These are phyloP conservation scores for Antidorcas marsupialis DNA, from an alignment of 2,113 vertebrate genomes.

Conservation along the genomic window DNA sequence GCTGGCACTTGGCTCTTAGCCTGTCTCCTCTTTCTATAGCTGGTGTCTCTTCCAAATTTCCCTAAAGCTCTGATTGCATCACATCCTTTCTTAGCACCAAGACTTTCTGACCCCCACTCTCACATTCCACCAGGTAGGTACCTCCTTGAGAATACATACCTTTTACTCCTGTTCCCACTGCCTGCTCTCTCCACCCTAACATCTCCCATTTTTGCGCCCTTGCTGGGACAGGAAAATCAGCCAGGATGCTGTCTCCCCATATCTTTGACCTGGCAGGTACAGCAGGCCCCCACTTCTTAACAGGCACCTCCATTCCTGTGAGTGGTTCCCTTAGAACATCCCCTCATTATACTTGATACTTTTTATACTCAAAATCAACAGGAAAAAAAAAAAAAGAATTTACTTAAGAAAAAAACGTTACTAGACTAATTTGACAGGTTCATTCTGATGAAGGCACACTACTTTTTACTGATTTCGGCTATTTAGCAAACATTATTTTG, in stretches of 20 bases:
- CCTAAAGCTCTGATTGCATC: background rate
- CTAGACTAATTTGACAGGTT: background rate
- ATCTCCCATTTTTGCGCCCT: background rate
- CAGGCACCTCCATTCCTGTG: background rate
- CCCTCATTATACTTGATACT: background rate
- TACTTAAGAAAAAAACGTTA: background rate
- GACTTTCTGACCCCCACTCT: rapidly evolving
- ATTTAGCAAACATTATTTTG: background rate
- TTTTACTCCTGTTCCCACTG: background rate
- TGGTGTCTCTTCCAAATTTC: background rate
- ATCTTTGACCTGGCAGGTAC: rapidly evolving
- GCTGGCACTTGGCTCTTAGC: background rate
- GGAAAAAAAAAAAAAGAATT: background rate
- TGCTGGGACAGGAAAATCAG: background rate
- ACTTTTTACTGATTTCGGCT: background rate
- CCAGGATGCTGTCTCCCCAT: rapidly evolving
- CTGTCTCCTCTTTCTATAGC: background rate
- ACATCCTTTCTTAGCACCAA: background rate
- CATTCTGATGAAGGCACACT: background rate
- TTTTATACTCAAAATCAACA: background rate
- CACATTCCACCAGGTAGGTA: background rate
- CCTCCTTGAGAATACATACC: background rate
- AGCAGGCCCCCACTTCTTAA: background rate
- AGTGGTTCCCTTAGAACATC: background rate
- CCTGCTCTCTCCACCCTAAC: background rate